Conservation (phyloP, 2,797 vertebrate genomes). For the Tachyglossus aculeatus region DNA sequence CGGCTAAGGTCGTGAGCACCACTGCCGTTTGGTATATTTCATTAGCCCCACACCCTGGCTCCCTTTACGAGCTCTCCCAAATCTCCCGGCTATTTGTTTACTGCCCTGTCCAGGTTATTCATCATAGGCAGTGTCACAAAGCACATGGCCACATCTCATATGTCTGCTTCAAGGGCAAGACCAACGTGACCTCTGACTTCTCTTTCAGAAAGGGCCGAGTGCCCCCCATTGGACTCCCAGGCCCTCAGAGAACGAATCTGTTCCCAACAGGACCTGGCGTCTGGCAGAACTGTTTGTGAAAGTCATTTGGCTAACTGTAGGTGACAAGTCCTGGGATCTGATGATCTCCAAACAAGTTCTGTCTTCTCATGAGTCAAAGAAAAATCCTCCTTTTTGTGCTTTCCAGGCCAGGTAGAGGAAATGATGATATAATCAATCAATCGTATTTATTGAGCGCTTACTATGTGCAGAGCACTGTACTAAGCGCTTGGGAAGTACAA, state of each 20-base stretch:
- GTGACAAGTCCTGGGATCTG: background rate
- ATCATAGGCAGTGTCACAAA: conserved; percentile 68
- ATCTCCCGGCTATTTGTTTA: conserved; percentile 65
- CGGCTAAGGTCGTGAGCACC: too few relatives aligned
- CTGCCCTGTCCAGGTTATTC: conserved; percentile 64
- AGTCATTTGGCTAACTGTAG: conserved; percentile 49
- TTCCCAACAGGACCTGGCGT: conserved; percentile 47
- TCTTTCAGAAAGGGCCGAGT: conserved; percentile 67
- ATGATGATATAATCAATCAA: background rate
- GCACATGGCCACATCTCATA: conserved; percentile 70
- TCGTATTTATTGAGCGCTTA: too few relatives aligned
- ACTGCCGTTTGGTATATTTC: too few relatives aligned
- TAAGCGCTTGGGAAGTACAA: too few relatives aligned
- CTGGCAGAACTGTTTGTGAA: conserved; percentile 39
- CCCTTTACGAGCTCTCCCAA: conserved; percentile 43
- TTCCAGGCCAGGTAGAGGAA: background rate
- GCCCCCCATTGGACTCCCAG: conserved; percentile 51
- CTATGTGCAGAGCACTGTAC: too few relatives aligned
- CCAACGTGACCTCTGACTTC: conserved; percentile 69
- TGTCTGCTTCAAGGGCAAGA: conserved; percentile 70
- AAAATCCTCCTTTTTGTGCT: conserved; percentile 5
- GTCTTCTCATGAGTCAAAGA: background rate
- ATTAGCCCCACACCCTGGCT: conserved; percentile 35
- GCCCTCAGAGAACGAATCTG: conserved; percentile 52
- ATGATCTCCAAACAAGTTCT: conserved; percentile 13